Conservation (phyloP, 2,888 invertebrate species). For the Toxonevra muliebris region DNA sequence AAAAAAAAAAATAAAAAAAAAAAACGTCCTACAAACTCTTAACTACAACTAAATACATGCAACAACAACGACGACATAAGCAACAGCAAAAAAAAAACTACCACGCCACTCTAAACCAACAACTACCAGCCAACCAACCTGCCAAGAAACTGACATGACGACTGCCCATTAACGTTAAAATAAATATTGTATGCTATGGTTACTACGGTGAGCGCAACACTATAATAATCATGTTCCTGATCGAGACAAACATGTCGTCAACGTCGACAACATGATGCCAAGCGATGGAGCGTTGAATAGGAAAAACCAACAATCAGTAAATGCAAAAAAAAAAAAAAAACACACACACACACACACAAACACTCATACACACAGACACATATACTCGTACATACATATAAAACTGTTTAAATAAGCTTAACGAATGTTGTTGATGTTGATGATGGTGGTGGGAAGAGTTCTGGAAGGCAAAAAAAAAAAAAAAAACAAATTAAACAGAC, state of each 20-base stretch:
- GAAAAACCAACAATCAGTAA: conserved; percentile 50
- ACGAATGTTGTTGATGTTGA: neutral
- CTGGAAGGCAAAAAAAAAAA: conserved; percentile 20
- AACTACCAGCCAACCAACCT: conserved; percentile 11
- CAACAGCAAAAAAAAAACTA: too few species aligned
- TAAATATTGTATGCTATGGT: conserved; percentile 39
- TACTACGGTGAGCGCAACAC: conserved; percentile 29
- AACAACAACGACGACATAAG: too few species aligned
- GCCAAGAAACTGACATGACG: conserved; percentile 43
- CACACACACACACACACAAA: conserved; percentile 2
- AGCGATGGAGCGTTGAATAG: conserved; percentile 47
- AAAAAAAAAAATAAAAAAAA: too few species aligned
- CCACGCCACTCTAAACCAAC: neutral
- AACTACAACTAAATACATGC: too few species aligned
- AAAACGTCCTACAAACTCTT: too few species aligned
- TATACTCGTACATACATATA: too few species aligned
- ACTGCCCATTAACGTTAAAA: conserved; percentile 49
- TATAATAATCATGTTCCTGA: conserved; percentile 48
- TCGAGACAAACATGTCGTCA: conserved; percentile 35
- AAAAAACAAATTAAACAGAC: conserved; percentile 25
- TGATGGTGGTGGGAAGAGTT: conserved; percentile 31
- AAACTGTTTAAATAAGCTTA: conserved; percentile 25
- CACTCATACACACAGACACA: too few species aligned
- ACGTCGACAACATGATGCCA: conserved; percentile 27
- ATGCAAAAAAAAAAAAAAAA: conserved; percentile 44